phyloP scores from a whole-genome alignment of 2,797 vertebrate genomes.

The Gymnopithys bicolor region DNA sequence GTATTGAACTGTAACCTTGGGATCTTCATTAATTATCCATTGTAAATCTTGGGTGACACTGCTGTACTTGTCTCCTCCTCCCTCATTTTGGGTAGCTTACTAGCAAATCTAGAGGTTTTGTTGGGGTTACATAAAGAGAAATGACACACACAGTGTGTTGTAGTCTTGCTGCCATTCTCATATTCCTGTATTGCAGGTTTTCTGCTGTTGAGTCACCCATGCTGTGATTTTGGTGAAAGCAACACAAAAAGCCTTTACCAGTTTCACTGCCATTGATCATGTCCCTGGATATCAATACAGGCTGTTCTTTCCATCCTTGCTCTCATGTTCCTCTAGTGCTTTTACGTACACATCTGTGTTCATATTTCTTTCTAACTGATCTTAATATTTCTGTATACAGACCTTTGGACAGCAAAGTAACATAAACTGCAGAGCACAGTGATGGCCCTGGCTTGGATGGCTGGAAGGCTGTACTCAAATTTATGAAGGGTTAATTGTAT shows the following conservation, averaged over 20 bases:
- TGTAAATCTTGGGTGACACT: background rate
- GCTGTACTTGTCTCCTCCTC: background rate
- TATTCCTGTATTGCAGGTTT: background rate
- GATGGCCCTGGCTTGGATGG: background rate
- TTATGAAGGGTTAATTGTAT: background rate
- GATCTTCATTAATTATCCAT: background rate
- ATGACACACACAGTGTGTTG: background rate
- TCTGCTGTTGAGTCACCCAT: rapidly evolving
- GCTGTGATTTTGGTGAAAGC: background rate
- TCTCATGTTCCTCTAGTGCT: background rate
- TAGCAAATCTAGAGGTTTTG: background rate
- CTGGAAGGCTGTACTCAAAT: background rate
- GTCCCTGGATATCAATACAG: background rate
- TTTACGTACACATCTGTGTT: background rate
- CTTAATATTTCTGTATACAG: background rate
- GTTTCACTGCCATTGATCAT: background rate
- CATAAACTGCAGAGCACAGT: background rate
- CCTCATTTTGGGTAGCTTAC: background rate
- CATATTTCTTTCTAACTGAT: background rate
- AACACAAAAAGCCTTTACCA: background rate
- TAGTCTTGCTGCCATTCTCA: background rate
- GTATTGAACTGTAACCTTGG: background rate
- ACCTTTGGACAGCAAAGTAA: background rate
- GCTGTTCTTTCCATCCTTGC: background rate
- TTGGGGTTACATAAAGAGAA: background rate